Conservation (phyloP, 2,888 invertebrate species). For the Mesodorylaimus sp. region DNA sequence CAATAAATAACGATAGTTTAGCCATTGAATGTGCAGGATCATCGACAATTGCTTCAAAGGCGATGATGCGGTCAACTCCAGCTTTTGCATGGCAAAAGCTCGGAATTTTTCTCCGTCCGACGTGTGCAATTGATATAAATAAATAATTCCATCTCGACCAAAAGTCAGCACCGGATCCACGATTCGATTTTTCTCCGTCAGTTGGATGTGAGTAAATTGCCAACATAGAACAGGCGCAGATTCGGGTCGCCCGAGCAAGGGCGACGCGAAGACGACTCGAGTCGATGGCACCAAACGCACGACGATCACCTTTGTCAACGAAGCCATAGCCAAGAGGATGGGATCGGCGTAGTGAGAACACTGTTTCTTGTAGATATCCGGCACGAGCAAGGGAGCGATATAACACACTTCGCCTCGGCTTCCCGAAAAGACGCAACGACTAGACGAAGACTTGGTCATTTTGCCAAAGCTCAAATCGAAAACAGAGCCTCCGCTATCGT, state of each 20-base stretch:
- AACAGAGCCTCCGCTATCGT: slow-evolving; percentile 85
- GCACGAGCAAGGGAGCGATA: slow-evolving; percentile 48
- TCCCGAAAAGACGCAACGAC: slow-evolving; percentile 80
- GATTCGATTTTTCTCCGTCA: slow-evolving; percentile 35
- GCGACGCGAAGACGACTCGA: slow-evolving; percentile 10
- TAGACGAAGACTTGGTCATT: slow-evolving; percentile 12
- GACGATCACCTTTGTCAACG: slow-evolving; percentile 56
- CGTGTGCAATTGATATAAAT: slow-evolving; percentile 53
- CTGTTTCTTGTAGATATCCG: slow-evolving; percentile 35
- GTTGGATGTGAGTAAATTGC: slow-evolving; percentile 69
- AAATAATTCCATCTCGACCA: slow-evolving; percentile 60
- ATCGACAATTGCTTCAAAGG: slow-evolving; percentile 44
- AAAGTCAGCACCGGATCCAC: slow-evolving; percentile 72
- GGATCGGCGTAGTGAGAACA: slow-evolving; percentile 39
- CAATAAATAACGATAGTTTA: slow-evolving; percentile 61
- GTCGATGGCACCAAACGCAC: slow-evolving; percentile 20
- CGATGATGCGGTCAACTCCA: slow-evolving; percentile 44
- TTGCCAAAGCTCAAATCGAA: slow-evolving; percentile 71
- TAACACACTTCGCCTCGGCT: slow-evolving; percentile 70
- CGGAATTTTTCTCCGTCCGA: slow-evolving; percentile 6
- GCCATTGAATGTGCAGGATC: slow-evolving; percentile 46
- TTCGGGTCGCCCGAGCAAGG: slow-evolving; percentile 35
- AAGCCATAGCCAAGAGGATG: slow-evolving; percentile 72
- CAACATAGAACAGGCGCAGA: slow-evolving; percentile 76
- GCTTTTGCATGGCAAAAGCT: slow-evolving; percentile 42